Base-by-base conservation (phyloP, 2,888 invertebrate genomes). In the Leptopilina myrica region DNA sequence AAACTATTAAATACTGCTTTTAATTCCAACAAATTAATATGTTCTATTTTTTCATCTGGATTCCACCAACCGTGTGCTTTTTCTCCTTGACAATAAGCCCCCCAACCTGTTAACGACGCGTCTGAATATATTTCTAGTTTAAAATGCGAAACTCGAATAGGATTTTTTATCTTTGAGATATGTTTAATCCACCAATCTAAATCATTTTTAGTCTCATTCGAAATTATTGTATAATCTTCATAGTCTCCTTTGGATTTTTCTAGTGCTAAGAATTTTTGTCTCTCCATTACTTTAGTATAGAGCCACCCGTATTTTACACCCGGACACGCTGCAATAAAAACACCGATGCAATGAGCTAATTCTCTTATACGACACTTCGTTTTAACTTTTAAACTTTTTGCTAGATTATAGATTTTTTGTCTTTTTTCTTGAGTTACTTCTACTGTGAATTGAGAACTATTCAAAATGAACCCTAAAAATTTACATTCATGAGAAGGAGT, bases 21-120 rank as follows among this genome's bases (percentile, higher is more conserved):
- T 49, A 80, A 65, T 78, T 82, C 79, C 12, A 82, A 67, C 65
- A 56, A 77, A 78, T 82, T 81, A 20, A 81, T 81, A 43, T 78
- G 78, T 5, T 40, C 14, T 14, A 12, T 3, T 59, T 40, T 12
- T 43, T 81, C 64, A 2, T 40, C 43, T 8, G 20, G 2, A 26
- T 59, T 33, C 65, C 65, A 77, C 26, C 66, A 65, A 5, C 14
- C 65, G 53, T 77, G 33, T 20, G 53, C 12, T 7, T 26, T 77
- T 64, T 8, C 12, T 8, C 53, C 53, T 1, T 20, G 11, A 33
- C 33, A 40, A 12, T 12, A 33, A 3, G 14, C 64, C 26, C 40
- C 33, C 40, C 64, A 65, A 33, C 64, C 64, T 26, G 64, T 12
- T 33, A 65, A 11, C 0, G 64, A 65, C 7, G 14, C 64, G 33